Conservation (phyloP, 2,888 invertebrate genomes). For the Tethea ocularis region DNA sequence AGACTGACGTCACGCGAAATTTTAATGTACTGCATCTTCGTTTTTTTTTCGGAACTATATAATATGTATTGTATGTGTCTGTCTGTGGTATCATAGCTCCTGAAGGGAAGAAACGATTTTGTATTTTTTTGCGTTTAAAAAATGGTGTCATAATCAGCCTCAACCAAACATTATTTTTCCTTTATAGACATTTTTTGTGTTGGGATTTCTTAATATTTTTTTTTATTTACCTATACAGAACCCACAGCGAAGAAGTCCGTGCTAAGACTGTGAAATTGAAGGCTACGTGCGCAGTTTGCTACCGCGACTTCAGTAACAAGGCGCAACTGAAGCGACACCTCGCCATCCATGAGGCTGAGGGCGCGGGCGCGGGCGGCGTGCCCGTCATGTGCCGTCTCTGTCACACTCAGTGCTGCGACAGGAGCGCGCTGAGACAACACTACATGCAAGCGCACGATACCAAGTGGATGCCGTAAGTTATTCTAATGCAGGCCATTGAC, state of each 20-base stretch:
- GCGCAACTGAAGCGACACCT: conserved; percentile 45
- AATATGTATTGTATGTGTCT: too few relatives aligned
- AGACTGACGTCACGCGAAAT: too few relatives aligned
- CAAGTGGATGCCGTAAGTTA: conserved; percentile 35
- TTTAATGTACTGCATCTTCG: too few relatives aligned
- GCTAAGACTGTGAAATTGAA: conserved; percentile 17
- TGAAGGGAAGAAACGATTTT: too few relatives aligned
- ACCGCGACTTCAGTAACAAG: conserved; percentile 43
- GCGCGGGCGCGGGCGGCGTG: conserved; percentile 33
- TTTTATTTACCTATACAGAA: conserved; percentile 16
- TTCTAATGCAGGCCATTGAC: too few relatives aligned
- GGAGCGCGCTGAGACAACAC: conserved; percentile 37
- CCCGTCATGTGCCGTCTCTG: conserved; percentile 11
- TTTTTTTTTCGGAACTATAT: too few relatives aligned
- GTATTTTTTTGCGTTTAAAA: too few relatives aligned
- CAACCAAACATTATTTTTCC: too few relatives aligned
- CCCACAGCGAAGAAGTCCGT: conserved; percentile 44
- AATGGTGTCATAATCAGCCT: too few relatives aligned
- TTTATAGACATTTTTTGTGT: neutral
- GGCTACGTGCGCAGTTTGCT: conserved; percentile 42
- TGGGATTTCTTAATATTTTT: too few relatives aligned
- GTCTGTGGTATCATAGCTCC: too few relatives aligned
- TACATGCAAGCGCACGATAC: conserved; percentile 35
- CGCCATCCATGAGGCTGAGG: conserved; percentile 40
- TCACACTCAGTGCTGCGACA: conserved; percentile 17